A percentile compares a stretch with the other conserved stretches of the same genome.
These are phyloP conservation scores for Brachionus plicatilis DNA, from an alignment of 1,140 invertebrate species.

Conservation along the genomic window DNA sequence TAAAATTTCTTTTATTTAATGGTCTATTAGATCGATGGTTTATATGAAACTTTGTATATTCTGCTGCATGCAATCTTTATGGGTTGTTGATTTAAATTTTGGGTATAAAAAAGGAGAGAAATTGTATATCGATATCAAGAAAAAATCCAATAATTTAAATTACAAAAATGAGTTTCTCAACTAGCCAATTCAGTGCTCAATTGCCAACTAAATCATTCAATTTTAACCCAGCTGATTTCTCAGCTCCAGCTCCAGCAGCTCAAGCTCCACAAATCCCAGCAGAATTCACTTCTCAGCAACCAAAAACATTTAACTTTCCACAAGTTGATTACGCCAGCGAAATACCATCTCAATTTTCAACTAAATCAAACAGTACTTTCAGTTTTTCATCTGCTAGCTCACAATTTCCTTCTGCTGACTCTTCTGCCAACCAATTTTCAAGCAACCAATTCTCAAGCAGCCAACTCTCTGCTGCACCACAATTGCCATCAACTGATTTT, in stretches of 20 bases:
- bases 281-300: not conserved
- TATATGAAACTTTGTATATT: not conserved
- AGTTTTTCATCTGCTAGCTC: not conserved
- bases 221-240: not conserved
- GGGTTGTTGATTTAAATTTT: not conserved
- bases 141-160: not conserved
- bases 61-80: not conserved
- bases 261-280: not conserved
- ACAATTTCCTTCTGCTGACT: not conserved
- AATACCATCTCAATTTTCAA: not conserved
- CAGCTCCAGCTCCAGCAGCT: not conserved
- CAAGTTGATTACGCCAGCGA: not conserved
- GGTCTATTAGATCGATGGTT: not conserved
- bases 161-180: not conserved
- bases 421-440: not conserved
- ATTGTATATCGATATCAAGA: not conserved
- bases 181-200: not conserved
- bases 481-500: not conserved
- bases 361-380: not conserved
- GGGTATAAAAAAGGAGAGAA: not conserved
- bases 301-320: not conserved
- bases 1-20: not conserved
- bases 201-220: not conserved
- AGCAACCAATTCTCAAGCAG: not conserved
- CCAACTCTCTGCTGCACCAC: not conserved